Evolutionary conservation across 2,113 vertebrate genomes (phyloP), one percentile per base, ranked within the genome.

Genomic region (Lophura nycthemera): DNA sequence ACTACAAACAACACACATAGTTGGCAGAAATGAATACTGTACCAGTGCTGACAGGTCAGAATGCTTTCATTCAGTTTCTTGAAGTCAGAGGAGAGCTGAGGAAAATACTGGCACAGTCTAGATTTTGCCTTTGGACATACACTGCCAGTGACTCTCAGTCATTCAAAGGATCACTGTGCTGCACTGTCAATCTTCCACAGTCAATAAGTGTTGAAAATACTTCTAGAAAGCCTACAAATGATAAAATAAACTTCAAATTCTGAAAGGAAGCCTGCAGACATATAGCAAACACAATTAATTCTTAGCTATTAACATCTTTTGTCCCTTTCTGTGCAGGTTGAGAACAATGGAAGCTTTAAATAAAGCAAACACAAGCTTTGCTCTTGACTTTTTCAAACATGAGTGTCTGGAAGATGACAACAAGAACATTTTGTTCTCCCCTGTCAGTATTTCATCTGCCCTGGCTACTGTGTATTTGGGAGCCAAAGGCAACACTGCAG

Each of bases 401-500:
- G 89, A 99, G 45, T 98, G 96, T 81, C 96, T 96, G 36, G 13
- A 59, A 2, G 95, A 93, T 2, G 27, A 95, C 8, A 47, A 40
- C 0, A 96, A 96, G 9, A 99, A 99, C 84, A 80, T 99, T 91
- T 98, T 99, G 40, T 43, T 99, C 45, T 99, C 98, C 6, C 99
- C 99, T 1, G 95, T 98, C 81, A 98, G 98, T 95, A 97, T 99
- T 97, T 98, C 98, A 8, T 98, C 98, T 14, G 98, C 98, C 10
- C 74, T 99, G 93, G 98, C 98, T 25, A 97, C 98, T 97, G 97
- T 98, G 80, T 98, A 98, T 94, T 93, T 99, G 66, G 99, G 99
- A 9, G 98, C 99, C 7, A 96, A 89, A 96, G 98, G 98, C 29
- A 89, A 97, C 85, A 99, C 99, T 2, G 98, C 98, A 24, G 89